Conservation (phyloP, 2,888 invertebrate species). For the Cactoblastis cactorum region DNA sequence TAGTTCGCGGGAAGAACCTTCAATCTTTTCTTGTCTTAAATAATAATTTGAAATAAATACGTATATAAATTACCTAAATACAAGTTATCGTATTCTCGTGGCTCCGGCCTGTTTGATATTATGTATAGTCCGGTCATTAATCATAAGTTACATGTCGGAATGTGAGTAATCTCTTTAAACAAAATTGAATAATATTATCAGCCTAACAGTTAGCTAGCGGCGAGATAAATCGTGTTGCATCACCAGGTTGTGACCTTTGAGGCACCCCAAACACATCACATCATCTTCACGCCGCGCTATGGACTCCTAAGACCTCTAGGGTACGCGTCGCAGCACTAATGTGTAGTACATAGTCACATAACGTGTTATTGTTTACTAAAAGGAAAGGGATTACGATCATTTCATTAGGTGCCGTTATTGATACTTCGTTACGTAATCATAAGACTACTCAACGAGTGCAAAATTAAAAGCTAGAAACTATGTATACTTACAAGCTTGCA, state of each 20-base stretch:
- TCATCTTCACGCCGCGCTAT: conserved; percentile 20
- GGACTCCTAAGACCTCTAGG: conserved; percentile 20
- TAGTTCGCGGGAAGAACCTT: too few relatives aligned
- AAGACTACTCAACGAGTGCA: conserved; percentile 10
- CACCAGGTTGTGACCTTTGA: conserved; percentile 23
- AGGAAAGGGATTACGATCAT: neutral
- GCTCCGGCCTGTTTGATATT: too few relatives aligned
- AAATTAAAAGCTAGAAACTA: conserved; percentile 26
- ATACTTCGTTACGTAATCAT: neutral
- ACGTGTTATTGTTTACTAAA: conserved; percentile 7
- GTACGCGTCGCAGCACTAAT: conserved; percentile 13
- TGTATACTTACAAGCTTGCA: conserved; percentile 29
- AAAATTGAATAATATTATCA: conserved; percentile 5
- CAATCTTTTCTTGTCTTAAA: too few relatives aligned
- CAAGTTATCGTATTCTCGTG: too few relatives aligned
- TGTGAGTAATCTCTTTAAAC: neutral
- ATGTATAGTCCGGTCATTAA: neutral
- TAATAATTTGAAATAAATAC: too few relatives aligned
- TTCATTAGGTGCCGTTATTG: neutral
- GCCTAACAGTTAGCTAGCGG: conserved; percentile 9
- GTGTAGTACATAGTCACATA: conserved; percentile 15
- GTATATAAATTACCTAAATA: too few relatives aligned
- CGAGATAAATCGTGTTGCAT: conserved; percentile 22
- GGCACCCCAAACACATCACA: conserved; percentile 24
- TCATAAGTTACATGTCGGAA: neutral